phyloP scores from a whole-genome alignment of 2,113 vertebrate genomes.

The Meriones unguiculatus region DNA sequence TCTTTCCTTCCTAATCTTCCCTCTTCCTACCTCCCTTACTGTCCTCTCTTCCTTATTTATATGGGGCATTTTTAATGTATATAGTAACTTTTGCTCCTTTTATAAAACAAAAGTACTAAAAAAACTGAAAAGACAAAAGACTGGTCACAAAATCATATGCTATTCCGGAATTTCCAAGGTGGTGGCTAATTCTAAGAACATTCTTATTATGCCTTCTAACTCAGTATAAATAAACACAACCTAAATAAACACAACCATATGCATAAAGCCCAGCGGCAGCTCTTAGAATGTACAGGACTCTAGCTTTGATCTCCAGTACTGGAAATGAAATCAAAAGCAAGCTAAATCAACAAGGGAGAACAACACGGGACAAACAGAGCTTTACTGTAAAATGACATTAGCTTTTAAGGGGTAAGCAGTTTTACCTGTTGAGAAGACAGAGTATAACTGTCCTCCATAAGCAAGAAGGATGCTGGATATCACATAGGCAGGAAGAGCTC shows the following conservation, averaged over 20 bases:
- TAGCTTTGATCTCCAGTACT: background rate
- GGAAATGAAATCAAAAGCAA: background rate
- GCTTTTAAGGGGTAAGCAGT: background rate
- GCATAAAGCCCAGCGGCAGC: background rate
- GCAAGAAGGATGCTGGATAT: conserved; percentile 93
- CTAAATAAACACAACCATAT: background rate
- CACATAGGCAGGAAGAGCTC: conserved; percentile 92
- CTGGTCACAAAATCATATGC: background rate
- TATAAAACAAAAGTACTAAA: conserved; percentile 9
- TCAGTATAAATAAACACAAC: background rate
- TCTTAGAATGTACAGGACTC: background rate
- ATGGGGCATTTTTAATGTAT: background rate
- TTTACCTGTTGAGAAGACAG: conserved; percentile 88
- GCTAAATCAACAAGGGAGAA: background rate
- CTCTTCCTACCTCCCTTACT: background rate
- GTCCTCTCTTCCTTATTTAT: background rate
- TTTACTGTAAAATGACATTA: background rate
- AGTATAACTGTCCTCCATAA: conserved; percentile 92
- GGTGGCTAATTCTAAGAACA: background rate
- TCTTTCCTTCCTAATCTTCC: background rate
- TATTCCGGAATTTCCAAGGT: background rate
- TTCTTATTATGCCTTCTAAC: background rate
- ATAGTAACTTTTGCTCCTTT: background rate
- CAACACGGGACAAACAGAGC: background rate
- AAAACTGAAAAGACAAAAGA: background rate